Evolutionary conservation across 2,888 invertebrate species (phyloP).

Genomic region (Drosophila kuntzei): DNA sequence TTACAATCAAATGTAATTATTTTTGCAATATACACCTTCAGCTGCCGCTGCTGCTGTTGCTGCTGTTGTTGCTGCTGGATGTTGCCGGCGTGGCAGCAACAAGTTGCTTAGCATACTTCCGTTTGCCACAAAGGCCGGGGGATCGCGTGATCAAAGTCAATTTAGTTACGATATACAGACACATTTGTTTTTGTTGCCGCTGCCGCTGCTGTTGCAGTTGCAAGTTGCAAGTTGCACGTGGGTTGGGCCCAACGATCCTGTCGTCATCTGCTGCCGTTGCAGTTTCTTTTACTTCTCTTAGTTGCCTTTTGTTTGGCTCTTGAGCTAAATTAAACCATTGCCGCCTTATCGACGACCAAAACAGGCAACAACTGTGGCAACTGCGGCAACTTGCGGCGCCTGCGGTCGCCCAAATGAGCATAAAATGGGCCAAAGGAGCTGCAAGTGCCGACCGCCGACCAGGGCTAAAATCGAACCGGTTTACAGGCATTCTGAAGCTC

Average conservation of each 20-base stretch:
- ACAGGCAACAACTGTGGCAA: constrained; percentile 28
- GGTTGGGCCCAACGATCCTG: constrained; percentile 78
- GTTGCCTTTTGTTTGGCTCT: constrained; percentile 50
- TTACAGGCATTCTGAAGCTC: constrained; percentile 24
- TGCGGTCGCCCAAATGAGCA: constrained; percentile 62
- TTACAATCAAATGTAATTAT: constrained; percentile 83
- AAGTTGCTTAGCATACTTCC: constrained; percentile 84
- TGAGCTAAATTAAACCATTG: constrained; percentile 82
- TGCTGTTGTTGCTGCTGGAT: constrained; percentile 43
- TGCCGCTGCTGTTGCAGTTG: constrained; percentile 36
- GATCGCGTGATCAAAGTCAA: constrained; percentile 86
- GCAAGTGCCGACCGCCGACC: constrained; percentile 33
- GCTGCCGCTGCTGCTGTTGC: constrained; percentile 56
- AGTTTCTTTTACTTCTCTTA: constrained; percentile 30
- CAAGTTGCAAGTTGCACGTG: constrained; percentile 68
- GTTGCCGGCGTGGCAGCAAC: constrained; percentile 74
- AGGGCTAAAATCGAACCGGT: constrained; percentile 60
- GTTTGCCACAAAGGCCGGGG: constrained; percentile 79
- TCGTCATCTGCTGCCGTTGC: constrained; percentile 75
- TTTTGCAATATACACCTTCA: constrained; percentile 82
- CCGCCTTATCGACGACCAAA: constrained; percentile 69
- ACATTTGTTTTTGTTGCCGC: constrained; percentile 75
- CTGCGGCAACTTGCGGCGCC: constrained; percentile 53
- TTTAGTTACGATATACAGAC: constrained; percentile 83
- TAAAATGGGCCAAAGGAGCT: constrained; percentile 70